Conservation (phyloP, 2,113 vertebrate species). For the Elanus axillaris region DNA sequence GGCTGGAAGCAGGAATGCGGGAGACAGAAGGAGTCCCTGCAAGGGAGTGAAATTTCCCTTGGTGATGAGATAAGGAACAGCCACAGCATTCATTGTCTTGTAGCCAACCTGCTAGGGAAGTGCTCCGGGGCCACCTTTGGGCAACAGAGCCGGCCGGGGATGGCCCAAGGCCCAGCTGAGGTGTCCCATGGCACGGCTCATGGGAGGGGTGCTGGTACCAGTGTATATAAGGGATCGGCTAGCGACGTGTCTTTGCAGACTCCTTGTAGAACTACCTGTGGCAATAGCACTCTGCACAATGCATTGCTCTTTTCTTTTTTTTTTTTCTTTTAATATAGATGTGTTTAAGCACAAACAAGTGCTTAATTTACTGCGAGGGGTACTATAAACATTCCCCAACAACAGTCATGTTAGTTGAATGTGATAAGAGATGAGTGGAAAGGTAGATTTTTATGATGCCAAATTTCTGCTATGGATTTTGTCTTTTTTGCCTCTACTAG, state of each 20-base stretch:
- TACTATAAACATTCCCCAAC: neutral
- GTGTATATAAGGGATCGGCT: rapidly evolving
- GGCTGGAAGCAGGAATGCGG: neutral
- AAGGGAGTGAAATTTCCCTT: neutral
- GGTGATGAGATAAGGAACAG: neutral
- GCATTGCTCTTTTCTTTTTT: rapidly evolving
- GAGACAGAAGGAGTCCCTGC: neutral
- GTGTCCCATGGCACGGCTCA: rapidly evolving
- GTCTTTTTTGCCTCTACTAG: neutral
- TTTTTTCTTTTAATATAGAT: too few species aligned
- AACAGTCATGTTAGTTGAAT: neutral
- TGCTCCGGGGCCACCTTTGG: neutral
- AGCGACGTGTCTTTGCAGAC: neutral
- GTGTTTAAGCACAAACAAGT: neutral
- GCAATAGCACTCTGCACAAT: neutral
- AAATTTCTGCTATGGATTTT: neutral
- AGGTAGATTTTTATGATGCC: neutral
- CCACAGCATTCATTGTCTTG: neutral
- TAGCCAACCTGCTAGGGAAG: neutral
- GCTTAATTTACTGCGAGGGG: neutral
- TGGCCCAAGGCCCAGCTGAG: neutral
- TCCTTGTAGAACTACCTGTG: neutral
- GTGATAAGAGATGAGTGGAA: neutral
- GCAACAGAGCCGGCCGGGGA: neutral
- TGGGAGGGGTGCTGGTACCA: neutral